Evolutionary conservation across 1,140 invertebrate genomes (phyloP).

Genomic region (Musca domestica): DNA sequence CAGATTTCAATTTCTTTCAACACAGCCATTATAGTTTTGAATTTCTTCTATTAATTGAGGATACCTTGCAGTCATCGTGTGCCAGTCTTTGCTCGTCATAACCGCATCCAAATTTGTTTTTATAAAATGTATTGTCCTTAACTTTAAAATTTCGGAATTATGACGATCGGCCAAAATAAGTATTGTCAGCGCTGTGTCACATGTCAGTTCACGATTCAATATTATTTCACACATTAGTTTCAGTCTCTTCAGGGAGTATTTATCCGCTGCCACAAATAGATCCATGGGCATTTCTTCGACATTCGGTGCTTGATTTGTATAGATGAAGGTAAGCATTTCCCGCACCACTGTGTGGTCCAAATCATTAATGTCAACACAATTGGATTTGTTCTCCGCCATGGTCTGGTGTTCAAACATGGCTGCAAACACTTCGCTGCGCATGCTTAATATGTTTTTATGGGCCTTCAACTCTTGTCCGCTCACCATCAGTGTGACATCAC

Average conservation of each 20-base stretch:
- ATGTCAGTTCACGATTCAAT: slow-evolving; percentile 25
- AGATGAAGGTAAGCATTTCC: slow-evolving; percentile 68
- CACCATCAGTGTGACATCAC: background rate
- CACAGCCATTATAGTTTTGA: too few relatives aligned
- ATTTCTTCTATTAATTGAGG: too few relatives aligned
- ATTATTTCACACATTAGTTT: slow-evolving; percentile 55
- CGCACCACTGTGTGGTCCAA: slow-evolving; percentile 63
- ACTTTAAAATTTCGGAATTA: too few relatives aligned
- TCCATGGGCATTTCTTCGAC: slow-evolving; percentile 55
- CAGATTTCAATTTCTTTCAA: too few relatives aligned
- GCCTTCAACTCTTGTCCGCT: background rate
- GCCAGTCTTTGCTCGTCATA: too few relatives aligned
- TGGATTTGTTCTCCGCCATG: slow-evolving; percentile 64
- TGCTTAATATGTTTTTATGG: background rate
- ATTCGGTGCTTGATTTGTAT: slow-evolving; percentile 65
- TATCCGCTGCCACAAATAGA: slow-evolving; percentile 56
- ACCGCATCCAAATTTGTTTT: too few relatives aligned
- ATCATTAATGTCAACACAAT: slow-evolving; percentile 61
- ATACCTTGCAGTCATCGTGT: too few relatives aligned
- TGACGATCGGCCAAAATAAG: too few relatives aligned
- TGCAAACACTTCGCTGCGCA: background rate
- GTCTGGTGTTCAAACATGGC: slow-evolving; percentile 69
- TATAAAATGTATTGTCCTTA: too few relatives aligned
- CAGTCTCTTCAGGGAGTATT: slow-evolving; percentile 53
- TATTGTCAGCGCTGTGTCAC: too few relatives aligned